Percentiles rank a stretch among this genome's conserved stretches.
Conservation (phyloP, 2,888 invertebrate species). For the Orthosia incerta region DNA sequence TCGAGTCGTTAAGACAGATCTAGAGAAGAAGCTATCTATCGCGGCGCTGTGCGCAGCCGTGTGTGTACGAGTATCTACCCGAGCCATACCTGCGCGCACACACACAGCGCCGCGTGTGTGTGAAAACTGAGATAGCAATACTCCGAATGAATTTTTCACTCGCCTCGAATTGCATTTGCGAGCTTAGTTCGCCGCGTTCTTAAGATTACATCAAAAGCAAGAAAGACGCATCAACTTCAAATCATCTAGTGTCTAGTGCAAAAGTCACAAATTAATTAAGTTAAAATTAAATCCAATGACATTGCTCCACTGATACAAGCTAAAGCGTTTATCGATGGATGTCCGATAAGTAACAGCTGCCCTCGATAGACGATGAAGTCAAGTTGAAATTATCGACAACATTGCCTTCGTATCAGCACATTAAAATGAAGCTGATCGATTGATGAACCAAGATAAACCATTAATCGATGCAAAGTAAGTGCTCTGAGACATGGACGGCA, state of each 20-base stretch:
- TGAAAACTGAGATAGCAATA: too few relatives aligned
- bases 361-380: conserved; percentile 55
- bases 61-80: too few relatives aligned
- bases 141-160: too few relatives aligned
- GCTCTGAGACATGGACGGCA: conserved; percentile 47
- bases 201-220: conserved; percentile 16
- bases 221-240: conserved; percentile 23
- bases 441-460: conserved; percentile 61
- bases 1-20: too few relatives aligned
- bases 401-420: conserved; percentile 59
- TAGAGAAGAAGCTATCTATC: too few relatives aligned
- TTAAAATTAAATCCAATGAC: conserved; percentile 59
- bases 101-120: too few relatives aligned
- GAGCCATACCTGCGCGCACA: too few relatives aligned
- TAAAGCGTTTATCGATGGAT: conserved; percentile 64
- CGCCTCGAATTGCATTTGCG: too few relatives aligned
- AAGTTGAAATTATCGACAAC: conserved; percentile 64
- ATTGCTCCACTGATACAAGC: conserved; percentile 55
- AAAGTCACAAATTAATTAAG: conserved; percentile 57
- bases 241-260: conserved; percentile 16
- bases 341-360: conserved; percentile 62
- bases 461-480: conserved; percentile 63
- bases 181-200: too few relatives aligned
- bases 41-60: too few relatives aligned
- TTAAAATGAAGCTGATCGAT: conserved; percentile 66